Conservation (phyloP, 2,888 invertebrate species). For the Punctoribates punctum region DNA sequence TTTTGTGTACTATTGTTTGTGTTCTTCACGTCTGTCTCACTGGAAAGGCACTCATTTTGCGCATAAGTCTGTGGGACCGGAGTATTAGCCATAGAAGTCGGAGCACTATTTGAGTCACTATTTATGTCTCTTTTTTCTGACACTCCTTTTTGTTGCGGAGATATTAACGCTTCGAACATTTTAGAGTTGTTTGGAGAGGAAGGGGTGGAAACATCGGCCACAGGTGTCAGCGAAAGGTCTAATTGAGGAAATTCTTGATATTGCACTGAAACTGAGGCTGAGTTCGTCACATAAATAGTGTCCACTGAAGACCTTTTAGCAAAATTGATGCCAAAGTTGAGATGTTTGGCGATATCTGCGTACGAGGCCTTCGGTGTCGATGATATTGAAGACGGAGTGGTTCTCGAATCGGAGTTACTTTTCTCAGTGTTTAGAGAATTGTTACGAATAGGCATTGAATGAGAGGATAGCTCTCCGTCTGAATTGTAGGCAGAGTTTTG, state of each 20-base stretch:
- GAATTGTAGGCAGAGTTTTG: conserved; percentile 41
- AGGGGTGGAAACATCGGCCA: conserved; percentile 16
- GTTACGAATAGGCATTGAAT: conserved; percentile 37
- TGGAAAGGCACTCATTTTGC: conserved; percentile 32
- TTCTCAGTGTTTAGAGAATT: conserved; percentile 1
- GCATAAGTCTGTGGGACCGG: conserved; percentile 17
- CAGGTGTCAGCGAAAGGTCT: conserved; percentile 3
- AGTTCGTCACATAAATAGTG: background rate
- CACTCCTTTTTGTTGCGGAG: conserved; percentile 23
- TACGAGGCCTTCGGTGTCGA: conserved; percentile 40
- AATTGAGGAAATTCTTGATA: conserved; percentile 29
- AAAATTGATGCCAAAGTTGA: background rate
- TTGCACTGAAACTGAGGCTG: background rate
- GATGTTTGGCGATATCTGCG: conserved; percentile 43
- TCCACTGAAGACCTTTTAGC: conserved; percentile 18
- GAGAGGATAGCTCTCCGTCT: conserved; percentile 36
- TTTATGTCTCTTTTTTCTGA: conserved; percentile 4
- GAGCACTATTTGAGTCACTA: conserved; percentile 27
- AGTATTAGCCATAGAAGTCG: conserved; percentile 24
- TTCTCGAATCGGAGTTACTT: conserved; percentile 7
- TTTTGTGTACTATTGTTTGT: no score
- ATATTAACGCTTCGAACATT: conserved; percentile 18
- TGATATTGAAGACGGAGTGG: conserved; percentile 21
- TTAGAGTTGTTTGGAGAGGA: conserved; percentile 29
- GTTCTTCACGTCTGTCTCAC: conserved; percentile 1